phyloP scores from a whole-genome alignment of 2,113 vertebrate genomes.

The Melanostigma gelatinosum region DNA sequence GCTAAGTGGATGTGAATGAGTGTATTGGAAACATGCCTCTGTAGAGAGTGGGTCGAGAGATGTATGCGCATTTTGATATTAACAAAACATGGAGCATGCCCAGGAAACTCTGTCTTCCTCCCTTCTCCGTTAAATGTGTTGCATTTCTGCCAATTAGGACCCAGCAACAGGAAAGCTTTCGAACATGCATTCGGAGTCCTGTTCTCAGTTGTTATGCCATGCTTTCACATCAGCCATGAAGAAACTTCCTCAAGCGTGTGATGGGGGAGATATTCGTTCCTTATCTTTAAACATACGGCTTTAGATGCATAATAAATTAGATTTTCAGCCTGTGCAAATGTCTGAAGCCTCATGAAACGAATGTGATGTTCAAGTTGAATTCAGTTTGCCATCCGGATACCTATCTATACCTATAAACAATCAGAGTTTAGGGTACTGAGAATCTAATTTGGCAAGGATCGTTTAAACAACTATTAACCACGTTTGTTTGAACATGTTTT shows the following conservation, averaged over 20 bases:
- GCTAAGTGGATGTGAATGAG: not conserved
- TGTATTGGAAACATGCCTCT: not conserved
- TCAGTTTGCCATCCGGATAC: not conserved
- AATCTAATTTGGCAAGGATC: not conserved
- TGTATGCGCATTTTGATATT: constrained; percentile 55
- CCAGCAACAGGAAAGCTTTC: constrained; percentile 48
- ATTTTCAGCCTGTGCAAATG: constrained; percentile 44
- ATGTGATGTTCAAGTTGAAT: not conserved
- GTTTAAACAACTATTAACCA: not conserved
- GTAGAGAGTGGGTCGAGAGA: not conserved
- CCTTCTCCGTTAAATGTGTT: constrained; percentile 33
- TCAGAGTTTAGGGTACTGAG: not conserved
- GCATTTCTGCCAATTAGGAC: constrained; percentile 72
- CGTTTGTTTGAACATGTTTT: not conserved
- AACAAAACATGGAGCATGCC: constrained; percentile 67
- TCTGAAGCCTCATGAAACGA: not conserved
- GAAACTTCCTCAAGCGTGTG: constrained; percentile 6
- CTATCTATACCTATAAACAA: not conserved
- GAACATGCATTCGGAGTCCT: constrained; percentile 57
- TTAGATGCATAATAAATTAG: constrained; percentile 30
- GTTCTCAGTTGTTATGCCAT: constrained; percentile 39
- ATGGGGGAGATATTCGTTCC: constrained; percentile 43
- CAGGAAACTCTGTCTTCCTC: constrained; percentile 50
- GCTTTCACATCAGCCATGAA: constrained; percentile 44
- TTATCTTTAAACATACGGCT: constrained; percentile 42